These are phyloP conservation scores for Tichodroma muraria DNA, from an alignment of 2,113 vertebrate species.

Conservation along the genomic window DNA sequence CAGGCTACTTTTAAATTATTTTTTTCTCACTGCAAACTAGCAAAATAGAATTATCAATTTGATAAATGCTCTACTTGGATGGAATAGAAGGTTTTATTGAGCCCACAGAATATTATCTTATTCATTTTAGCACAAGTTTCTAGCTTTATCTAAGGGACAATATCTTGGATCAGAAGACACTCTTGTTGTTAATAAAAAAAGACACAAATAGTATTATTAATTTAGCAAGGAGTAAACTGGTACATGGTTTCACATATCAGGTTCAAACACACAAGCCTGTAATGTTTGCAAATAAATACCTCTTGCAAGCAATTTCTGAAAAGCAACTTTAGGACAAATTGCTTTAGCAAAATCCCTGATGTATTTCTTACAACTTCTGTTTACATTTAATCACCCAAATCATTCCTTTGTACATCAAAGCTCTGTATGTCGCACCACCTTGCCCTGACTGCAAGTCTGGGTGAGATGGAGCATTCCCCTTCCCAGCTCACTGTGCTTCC, in stretches of 20 bases:
- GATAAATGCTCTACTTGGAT: neutral
- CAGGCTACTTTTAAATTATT: neutral
- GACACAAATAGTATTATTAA: neutral
- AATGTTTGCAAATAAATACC: neutral
- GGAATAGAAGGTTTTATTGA: neutral
- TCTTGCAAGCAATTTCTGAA: neutral
- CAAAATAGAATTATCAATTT: neutral
- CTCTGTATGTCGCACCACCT: neutral
- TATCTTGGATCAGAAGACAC: neutral
- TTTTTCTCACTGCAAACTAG: neutral
- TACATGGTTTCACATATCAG: neutral
- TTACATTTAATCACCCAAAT: neutral
- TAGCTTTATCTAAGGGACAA: neutral
- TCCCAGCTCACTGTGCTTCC: neutral
- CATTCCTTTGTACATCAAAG: neutral
- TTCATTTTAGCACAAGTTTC: neutral
- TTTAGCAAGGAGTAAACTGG: neutral
- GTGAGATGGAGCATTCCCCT: accelerated
- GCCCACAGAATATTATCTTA: neutral
- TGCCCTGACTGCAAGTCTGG: neutral
- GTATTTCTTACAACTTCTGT: neutral
- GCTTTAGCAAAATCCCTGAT: neutral
- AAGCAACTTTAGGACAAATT: neutral
- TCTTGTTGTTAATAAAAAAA: neutral
- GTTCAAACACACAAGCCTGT: neutral